Evolutionary conservation across 2,888 invertebrate genomes (phyloP).

Genomic region (Brachypterus glaber): DNA sequence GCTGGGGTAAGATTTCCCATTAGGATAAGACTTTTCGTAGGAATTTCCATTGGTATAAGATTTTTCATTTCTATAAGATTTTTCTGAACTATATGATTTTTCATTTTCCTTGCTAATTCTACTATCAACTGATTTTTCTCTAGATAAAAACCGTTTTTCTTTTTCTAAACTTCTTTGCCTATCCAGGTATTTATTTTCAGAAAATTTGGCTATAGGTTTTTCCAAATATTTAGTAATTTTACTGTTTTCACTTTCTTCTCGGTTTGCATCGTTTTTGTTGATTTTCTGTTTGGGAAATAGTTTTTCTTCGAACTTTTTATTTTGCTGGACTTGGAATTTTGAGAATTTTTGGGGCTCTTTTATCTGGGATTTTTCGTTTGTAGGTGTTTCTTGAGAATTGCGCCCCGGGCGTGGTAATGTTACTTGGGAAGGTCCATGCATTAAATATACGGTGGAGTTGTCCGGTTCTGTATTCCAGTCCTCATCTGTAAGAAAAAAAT

Average conservation of each 20-base stretch:
- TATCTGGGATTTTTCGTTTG: conserved; percentile 26
- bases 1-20: too few relatives aligned
- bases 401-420: conserved; percentile 33
- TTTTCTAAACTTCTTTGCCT: conserved; percentile 28
- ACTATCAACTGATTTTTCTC: too few relatives aligned
- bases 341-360: conserved; percentile 17
- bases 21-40: too few relatives aligned
- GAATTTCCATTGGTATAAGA: too few relatives aligned
- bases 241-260: too few relatives aligned
- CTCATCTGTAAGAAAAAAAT: conserved; percentile 58
- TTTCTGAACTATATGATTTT: too few relatives aligned
- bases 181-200: conserved; percentile 28
- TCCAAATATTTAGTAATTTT: conserved; percentile 28
- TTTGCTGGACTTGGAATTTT: conserved; percentile 20
- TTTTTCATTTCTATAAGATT: too few relatives aligned
- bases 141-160: conserved; percentile 19
- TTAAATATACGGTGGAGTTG: conserved; percentile 48
- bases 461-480: conserved; percentile 62
- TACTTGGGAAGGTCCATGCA: conserved; percentile 44
- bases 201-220: conserved; percentile 29
- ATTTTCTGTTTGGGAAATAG: conserved; percentile 18
- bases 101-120: too few relatives aligned
- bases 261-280: conserved; percentile 32
- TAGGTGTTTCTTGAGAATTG: conserved; percentile 12
- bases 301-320: conserved; percentile 13